Conservation (phyloP, 2,888 invertebrate genomes). For the Brassicogethes aeneus region DNA sequence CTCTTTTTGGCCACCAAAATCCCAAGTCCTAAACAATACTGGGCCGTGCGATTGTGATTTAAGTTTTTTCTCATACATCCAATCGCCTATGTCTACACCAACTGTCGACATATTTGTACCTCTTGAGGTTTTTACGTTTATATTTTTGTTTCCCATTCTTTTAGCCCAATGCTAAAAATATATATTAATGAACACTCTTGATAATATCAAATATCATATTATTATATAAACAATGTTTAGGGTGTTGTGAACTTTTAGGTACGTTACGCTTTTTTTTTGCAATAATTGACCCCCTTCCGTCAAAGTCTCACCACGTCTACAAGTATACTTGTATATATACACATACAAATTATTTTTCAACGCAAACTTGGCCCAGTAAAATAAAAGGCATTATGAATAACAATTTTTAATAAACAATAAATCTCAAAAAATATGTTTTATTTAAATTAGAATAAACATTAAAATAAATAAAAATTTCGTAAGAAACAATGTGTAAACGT, state of each 20-base stretch:
- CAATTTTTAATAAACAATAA: no score
- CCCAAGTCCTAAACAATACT: conserved; percentile 93
- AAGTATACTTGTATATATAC: no score
- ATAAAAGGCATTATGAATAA: no score
- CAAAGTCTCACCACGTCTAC: no score
- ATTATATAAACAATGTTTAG: background rate
- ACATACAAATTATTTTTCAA: no score
- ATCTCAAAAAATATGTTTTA: no score
- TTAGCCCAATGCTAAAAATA: conserved; percentile 79
- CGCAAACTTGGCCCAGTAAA: no score
- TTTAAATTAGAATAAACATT: no score
- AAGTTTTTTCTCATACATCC: conserved; percentile 82
- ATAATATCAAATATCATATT: background rate
- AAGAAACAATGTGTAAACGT: no score
- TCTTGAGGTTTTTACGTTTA: conserved; percentile 63
- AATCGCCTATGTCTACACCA: conserved; percentile 94
- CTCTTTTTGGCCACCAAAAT: conserved; percentile 97
- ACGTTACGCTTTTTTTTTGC: no score
- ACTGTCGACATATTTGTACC: conserved; percentile 89
- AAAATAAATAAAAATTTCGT: no score
- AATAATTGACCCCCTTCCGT: no score
- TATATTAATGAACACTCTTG: conserved; percentile 2
- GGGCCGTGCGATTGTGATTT: conserved; percentile 69
- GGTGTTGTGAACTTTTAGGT: background rate
- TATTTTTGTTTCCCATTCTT: conserved; percentile 85